These are phyloP conservation scores for Myrmecophaga tridactyla DNA, from an alignment of 2,113 vertebrate genomes.

Conservation along the genomic window DNA sequence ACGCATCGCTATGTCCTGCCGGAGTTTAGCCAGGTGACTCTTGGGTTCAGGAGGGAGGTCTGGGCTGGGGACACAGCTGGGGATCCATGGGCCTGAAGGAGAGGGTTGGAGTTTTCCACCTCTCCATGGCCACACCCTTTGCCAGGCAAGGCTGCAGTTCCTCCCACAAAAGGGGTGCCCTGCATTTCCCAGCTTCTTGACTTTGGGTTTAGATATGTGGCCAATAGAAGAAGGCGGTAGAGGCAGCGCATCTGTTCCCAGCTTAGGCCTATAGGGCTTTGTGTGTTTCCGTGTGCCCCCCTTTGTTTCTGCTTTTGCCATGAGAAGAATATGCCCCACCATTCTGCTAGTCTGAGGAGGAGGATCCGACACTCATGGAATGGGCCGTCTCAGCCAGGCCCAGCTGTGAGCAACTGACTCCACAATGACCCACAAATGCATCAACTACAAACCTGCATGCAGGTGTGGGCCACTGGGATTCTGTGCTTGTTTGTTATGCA, in stretches of 20 bases:
- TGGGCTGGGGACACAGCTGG: background rate
- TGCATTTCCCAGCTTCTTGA: background rate
- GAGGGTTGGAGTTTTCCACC: background rate
- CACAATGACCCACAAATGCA: too few species aligned
- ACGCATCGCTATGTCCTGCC: too few species aligned
- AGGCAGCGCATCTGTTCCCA: background rate
- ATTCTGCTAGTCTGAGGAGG: background rate
- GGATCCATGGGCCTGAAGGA: background rate
- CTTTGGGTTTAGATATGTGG: background rate
- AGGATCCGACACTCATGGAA: accelerated
- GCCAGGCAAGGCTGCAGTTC: too few species aligned
- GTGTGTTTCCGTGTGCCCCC: accelerated
- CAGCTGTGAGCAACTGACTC: background rate
- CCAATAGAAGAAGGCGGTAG: background rate
- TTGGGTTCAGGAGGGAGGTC: background rate
- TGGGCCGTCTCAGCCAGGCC: background rate
- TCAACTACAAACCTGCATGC: accelerated
- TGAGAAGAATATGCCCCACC: background rate
- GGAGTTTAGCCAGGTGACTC: too few species aligned
- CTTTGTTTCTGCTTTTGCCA: background rate
- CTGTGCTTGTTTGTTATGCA: background rate
- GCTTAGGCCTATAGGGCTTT: accelerated
- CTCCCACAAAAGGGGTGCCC: background rate
- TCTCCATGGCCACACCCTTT: background rate
- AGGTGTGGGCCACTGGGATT: background rate